These are phyloP conservation scores for Trissolcus basalis DNA, from an alignment of 1,140 invertebrate species.

Conservation along the genomic window DNA sequence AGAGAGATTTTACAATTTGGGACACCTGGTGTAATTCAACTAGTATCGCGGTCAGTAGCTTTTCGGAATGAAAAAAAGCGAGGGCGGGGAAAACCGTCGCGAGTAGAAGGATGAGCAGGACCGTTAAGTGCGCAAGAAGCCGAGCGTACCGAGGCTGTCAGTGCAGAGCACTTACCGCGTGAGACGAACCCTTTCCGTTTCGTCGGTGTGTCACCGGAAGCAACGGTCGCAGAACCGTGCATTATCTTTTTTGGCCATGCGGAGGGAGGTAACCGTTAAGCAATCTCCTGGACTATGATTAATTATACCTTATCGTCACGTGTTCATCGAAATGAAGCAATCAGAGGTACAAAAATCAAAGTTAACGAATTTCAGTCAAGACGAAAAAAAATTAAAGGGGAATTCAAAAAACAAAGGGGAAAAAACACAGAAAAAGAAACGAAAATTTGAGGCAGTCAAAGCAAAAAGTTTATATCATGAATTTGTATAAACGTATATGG, in stretches of 20 bases:
- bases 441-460: too few relatives aligned
- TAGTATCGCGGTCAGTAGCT: constrained; percentile 40
- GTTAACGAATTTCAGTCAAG: too few relatives aligned
- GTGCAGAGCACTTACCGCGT: constrained; percentile 28
- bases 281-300: constrained; percentile 28
- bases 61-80: constrained; percentile 29
- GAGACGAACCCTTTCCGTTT: constrained; percentile 44
- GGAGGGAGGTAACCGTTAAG: constrained; percentile 27
- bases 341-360: too few relatives aligned
- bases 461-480: too few relatives aligned
- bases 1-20: too few relatives aligned
- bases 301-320: constrained; percentile 8
- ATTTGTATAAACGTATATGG: too few relatives aligned
- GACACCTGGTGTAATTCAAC: constrained; percentile 21
- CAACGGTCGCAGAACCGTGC: constrained; percentile 33
- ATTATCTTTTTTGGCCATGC: constrained; percentile 32
- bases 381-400: too few relatives aligned
- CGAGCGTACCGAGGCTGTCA: constrained; percentile 27
- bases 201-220: constrained; percentile 42
- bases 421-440: too few relatives aligned
- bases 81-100: constrained; percentile 3
- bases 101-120: constrained; percentile 10
- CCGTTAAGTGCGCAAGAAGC: constrained; percentile 46
- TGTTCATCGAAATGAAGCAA: too few relatives aligned
- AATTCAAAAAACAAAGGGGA: too few relatives aligned